A percentile compares a stretch with the other conserved stretches of the same genome.
Conservation (phyloP, 92 coral and sea anemone species). For the Heteractis magnifica region DNA sequence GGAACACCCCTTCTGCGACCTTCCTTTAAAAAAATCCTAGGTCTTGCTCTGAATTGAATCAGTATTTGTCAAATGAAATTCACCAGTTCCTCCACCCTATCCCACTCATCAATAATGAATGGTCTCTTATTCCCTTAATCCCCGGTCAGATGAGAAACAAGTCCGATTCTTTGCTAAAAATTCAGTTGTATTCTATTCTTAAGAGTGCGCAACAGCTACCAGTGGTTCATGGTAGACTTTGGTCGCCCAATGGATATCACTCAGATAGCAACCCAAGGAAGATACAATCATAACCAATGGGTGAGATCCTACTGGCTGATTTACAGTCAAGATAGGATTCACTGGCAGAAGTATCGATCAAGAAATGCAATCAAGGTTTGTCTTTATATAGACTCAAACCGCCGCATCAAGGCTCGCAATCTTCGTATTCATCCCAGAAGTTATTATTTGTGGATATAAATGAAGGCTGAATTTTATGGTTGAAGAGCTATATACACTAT, state of each 20-base stretch:
- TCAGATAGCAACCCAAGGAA: conserved; percentile 73
- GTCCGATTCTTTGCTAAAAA: no score
- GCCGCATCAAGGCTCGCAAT: background rate
- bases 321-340: conserved; percentile 69
- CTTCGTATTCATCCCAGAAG: conserved; percentile 41
- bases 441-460: conserved; percentile 61
- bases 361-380: conserved; percentile 63
- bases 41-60: no score
- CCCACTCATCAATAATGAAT: no score
- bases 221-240: conserved; percentile 82
- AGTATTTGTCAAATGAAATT: no score
- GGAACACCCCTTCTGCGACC: no score
- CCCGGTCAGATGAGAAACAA: no score
- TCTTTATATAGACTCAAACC: background rate
- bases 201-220: conserved; percentile 60
- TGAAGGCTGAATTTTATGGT: conserved; percentile 87
- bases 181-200: background rate
- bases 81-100: no score
- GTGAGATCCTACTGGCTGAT: conserved; percentile 53
- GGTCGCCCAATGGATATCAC: conserved; percentile 54
- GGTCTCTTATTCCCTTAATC: no score
- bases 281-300: conserved; percentile 70
- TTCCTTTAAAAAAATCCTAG: no score
- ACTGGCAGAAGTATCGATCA: conserved; percentile 73
- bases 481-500: conserved; percentile 34